Base-by-base conservation (phyloP, 2,888 invertebrate species). In the Drosophila diplacantha region DNA sequence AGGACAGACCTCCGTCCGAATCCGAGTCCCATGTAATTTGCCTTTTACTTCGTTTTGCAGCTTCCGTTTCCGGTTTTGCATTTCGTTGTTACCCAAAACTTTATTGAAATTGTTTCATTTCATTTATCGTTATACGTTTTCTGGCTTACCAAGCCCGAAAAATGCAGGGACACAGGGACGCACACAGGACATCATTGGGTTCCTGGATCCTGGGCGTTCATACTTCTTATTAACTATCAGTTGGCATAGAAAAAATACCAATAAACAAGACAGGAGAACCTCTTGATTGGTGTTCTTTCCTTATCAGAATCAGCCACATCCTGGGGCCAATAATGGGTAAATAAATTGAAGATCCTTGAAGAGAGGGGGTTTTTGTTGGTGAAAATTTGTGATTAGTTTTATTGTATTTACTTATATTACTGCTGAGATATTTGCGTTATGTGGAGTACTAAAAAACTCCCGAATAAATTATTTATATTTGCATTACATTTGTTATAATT, bases 71-170 rank as follows among this genome's bases (percentile, higher is more conserved):
- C 74, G 77, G 76, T 65, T 71, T 77, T 69, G 71, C 72, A 74
- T 78, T 79, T 66, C 61, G 65, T 73, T 62, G 69, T 76, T 37
- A 47, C 67, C 58, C 61, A 74, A 74, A 76, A 74, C 77, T 74
- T 77, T 80, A 74, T 77, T 77, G 80, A 80, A 80, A 80, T 77
- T 76, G 77, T 74, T 76, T 80, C 80, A 74, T 76, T 76, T 76
- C 74, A 77, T 76, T 76, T 77, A 72, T 77, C 72, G 80, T 58
- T 77, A 73, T 75, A 72, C 71, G 77, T 72, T 72, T 74, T 66
- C 72, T 66, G 65, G 66, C 61, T 65, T 57, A 59, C 54, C 60
- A 56, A 37, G 60, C 31, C 46, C 56, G 11, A 18, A 50, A 32
- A 34, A 32, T 18, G 32, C 39, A 20, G 18, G 34, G 53, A 41